phyloP scores from a whole-genome alignment of 1,140 invertebrate genomes.

The Palaemon carinicauda region DNA sequence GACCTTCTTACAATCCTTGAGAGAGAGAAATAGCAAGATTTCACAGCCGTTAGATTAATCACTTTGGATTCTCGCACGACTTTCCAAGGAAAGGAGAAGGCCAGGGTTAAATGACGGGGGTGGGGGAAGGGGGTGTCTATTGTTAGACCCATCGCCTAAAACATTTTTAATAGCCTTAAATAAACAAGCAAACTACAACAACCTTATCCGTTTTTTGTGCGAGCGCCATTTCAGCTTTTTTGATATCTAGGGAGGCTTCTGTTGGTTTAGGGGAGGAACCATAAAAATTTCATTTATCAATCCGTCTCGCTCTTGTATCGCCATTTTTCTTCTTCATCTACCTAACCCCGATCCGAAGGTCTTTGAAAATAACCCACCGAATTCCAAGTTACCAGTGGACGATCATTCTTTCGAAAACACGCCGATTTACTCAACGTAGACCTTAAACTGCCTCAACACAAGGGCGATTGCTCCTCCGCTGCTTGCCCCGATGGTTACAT shows the following conservation, averaged over 20 bases:
- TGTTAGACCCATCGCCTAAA: neutral
- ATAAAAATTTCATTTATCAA: slow-evolving; percentile 56
- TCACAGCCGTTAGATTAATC: no score
- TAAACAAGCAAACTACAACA: slow-evolving; percentile 27
- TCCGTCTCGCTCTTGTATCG: slow-evolving; percentile 48
- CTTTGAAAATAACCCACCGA: slow-evolving; percentile 39
- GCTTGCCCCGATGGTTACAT: neutral
- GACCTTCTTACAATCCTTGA: neutral
- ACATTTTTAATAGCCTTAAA: neutral
- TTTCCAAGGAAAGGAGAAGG: neutral
- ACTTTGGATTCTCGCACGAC: neutral
- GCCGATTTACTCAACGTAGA: neutral
- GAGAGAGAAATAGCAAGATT: neutral
- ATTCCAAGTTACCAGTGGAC: slow-evolving; percentile 27
- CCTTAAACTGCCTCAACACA: neutral
- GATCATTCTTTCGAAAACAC: neutral
- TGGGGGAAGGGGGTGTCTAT: neutral
- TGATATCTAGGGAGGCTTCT: neutral
- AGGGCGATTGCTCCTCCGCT: neutral
- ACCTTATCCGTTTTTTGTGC: neutral
- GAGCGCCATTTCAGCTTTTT: no score
- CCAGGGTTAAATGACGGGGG: neutral
- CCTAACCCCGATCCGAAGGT: slow-evolving; percentile 37
- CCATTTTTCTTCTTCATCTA: slow-evolving; percentile 54
- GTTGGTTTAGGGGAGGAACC: slow-evolving; percentile 51